Evolutionary conservation across 2,888 invertebrate genomes (phyloP).

Genomic region (Sipunculus nudus): DNA sequence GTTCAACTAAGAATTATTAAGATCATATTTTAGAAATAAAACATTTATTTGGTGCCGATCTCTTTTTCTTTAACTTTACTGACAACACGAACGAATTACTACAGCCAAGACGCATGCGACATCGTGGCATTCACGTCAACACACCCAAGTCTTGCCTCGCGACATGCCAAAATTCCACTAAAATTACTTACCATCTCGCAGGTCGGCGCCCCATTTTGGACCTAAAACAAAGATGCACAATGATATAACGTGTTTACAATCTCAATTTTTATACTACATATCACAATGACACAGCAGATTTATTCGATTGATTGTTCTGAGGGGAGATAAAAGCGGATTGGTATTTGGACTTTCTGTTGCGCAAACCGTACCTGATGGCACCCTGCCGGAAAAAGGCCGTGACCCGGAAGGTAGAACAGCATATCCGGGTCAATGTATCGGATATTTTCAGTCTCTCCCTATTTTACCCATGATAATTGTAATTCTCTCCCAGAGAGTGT

Average conservation of each 20-base stretch:
- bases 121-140: background rate
- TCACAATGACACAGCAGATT: background rate
- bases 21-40: no score
- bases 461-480: no score
- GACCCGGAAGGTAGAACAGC: slow-evolving; percentile 20
- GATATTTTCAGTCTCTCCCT: no score
- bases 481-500: no score
- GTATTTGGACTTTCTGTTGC: no score
- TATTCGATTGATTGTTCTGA: no score
- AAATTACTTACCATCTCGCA: slow-evolving; percentile 89
- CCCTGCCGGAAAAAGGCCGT: slow-evolving; percentile 11
- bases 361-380: background rate
- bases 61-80: background rate
- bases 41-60: background rate
- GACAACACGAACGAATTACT: no score
- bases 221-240: slow-evolving; percentile 31
- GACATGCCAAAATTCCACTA: background rate
- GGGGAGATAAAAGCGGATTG: no score
- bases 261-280: background rate
- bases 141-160: no score
- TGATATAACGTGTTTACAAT: background rate
- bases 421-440: no score
- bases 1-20: no score
- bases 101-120: slow-evolving; percentile 1
- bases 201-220: slow-evolving; percentile 95